Evolutionary conservation across 2,113 vertebrate genomes (phyloP), one percentile per base, ranked within the genome.

Genomic region (Hypocryptadius cinnamomeus): DNA sequence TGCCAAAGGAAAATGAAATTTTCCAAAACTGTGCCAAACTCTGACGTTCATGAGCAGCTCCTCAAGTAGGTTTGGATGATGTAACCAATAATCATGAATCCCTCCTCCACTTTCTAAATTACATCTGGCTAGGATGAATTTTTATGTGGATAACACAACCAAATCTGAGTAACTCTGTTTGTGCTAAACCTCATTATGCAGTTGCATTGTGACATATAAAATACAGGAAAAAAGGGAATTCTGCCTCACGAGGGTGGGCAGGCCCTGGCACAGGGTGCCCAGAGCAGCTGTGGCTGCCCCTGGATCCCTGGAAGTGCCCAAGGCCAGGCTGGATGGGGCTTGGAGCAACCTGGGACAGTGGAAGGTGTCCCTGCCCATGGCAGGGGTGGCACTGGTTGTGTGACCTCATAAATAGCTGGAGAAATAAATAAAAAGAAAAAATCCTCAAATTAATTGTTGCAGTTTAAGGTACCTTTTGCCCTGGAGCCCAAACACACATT

Each of bases 291-390:
- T 19, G 57, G 35, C 21, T 72, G 42, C 12, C 11, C 18, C 66
- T 63, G 68, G 33, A 50, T 64, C 35, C 35, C 48, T 79, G 57
- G 10, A 0, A 57, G 10, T 25, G 42, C 3, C 27, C 59, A 35
- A 80, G 22, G 14, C 6, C 42, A 42, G 31, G 35, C 0, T 25
- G 53, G 44, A 44, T 0, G 0, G 17, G 11, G 4, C 3, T 69
- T 33, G 30, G 57, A 72, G 35, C 57, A 22, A 0, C 4, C 14
- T 45, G 72, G 39, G 17, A 21, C 0, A 4, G 25, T 16, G 39
- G 11, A 1, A 85, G 13, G 4, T 57, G 45, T 27, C 74, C 20
- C 64, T 70, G n/a, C 9, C 20, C n/a, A 30, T 21, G 28, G 19
- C 13, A 2, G 4, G 5, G 19, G 3, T 33, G 31, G 17, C 7